Evolutionary conservation across 2,113 vertebrate genomes (phyloP).

Genomic region (Arizona elegans): DNA sequence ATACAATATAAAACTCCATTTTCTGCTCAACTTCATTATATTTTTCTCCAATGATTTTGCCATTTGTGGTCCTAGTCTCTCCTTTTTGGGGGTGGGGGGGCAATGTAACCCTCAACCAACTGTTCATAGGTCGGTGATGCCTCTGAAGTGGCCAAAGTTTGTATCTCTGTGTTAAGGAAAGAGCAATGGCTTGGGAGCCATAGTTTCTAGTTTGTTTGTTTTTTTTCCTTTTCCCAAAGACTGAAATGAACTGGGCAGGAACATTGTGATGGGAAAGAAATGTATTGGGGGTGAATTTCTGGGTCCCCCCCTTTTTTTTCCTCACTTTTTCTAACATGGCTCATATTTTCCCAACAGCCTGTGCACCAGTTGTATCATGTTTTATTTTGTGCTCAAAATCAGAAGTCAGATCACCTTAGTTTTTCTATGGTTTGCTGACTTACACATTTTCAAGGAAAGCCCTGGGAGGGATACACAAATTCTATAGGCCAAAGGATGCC

Average conservation of each 20-base stretch:
- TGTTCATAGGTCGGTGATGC: background rate
- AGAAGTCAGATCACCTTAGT: background rate
- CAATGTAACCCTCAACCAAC: background rate
- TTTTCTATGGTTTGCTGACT: background rate
- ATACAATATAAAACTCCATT: background rate
- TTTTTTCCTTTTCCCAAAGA: background rate
- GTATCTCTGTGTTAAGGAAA: background rate
- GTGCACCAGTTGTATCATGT: background rate
- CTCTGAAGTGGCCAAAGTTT: background rate
- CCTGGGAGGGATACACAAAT: background rate
- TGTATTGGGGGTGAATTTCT: background rate
- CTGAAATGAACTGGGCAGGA: background rate
- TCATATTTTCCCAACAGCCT: background rate
- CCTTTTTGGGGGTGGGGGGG: too few relatives aligned
- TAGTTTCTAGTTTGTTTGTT: background rate
- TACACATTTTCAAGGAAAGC: background rate
- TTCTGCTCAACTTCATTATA: background rate
- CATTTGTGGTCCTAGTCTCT: background rate
- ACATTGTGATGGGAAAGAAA: background rate
- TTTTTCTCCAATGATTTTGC: background rate
- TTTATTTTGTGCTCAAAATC: background rate
- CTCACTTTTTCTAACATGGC: background rate
- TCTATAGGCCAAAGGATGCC: background rate
- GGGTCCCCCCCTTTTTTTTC: background rate
- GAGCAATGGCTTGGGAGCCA: background rate